phyloP scores from a whole-genome alignment of 2,888 invertebrate genomes.

The Phaedon cochleariae region DNA sequence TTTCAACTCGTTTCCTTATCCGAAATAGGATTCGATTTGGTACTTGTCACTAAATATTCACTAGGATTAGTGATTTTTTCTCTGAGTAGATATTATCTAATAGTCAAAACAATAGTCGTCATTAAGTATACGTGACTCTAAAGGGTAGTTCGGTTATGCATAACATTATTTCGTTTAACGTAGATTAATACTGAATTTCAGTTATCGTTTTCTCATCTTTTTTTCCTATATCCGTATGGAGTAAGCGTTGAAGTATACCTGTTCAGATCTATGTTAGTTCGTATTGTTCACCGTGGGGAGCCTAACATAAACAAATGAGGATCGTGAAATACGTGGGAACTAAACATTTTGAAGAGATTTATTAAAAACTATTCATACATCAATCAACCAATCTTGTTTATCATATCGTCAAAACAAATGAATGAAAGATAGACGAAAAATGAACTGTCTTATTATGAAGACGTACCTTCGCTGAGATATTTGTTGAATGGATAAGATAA shows the following conservation, averaged over 20 bases:
- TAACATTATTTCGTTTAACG: too few species aligned
- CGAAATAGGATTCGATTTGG: too few species aligned
- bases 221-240: too few species aligned
- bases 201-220: too few species aligned
- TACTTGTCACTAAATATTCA: too few species aligned
- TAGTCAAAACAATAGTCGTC: too few species aligned
- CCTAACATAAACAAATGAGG: background rate
- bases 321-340: constrained; percentile 1
- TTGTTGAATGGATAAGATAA: constrained; percentile 1
- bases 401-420: background rate
- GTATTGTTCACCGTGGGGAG: constrained; percentile 3
- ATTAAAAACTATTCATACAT: background rate
- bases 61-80: too few species aligned
- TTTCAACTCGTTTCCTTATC: too few species aligned
- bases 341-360: background rate
- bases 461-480: background rate
- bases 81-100: too few species aligned
- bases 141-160: too few species aligned
- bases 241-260: background rate
- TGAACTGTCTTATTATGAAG: background rate
- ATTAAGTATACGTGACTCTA: too few species aligned
- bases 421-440: background rate
- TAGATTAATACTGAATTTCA: too few species aligned
- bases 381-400: constrained; percentile 13
- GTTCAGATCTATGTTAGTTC: background rate